These are phyloP conservation scores for Tortricodes alternella DNA, from an alignment of 2,888 invertebrate genomes.

Conservation along the genomic window DNA sequence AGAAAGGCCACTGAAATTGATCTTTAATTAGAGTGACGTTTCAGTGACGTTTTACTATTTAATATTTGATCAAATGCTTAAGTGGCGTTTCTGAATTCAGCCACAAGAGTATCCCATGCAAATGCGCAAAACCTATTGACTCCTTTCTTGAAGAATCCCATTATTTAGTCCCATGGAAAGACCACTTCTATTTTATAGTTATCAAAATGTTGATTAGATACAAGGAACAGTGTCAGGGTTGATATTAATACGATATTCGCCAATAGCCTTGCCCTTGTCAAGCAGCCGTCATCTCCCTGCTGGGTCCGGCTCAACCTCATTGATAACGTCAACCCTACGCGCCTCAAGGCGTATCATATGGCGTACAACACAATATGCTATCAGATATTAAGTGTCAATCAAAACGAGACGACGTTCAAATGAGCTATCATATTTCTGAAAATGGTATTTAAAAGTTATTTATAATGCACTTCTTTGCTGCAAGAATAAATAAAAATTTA, in stretches of 20 bases:
- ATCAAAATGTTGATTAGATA: background rate
- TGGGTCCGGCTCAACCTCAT: conserved; percentile 1
- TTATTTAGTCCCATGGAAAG: background rate
- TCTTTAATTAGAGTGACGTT: no score
- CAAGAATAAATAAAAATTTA: no score
- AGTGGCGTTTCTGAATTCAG: no score
- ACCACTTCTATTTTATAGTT: background rate
- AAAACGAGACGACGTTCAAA: background rate
- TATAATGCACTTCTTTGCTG: no score
- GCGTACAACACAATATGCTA: conserved; percentile 4
- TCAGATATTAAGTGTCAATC: conserved; percentile 17
- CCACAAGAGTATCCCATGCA: no score
- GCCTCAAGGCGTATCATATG: background rate
- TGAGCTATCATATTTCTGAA: no score
- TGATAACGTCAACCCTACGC: conserved; percentile 21
- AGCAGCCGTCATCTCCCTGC: conserved; percentile 10
- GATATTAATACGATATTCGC: conserved; percentile 1
- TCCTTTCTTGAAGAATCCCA: background rate
- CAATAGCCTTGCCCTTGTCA: conserved; percentile 21
- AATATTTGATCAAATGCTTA: no score
- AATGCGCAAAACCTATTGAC: no score
- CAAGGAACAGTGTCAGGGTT: background rate
- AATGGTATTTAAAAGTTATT: no score
- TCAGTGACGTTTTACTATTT: no score
- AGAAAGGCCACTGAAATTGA: no score